A percentile compares a stretch with the other conserved stretches of the same genome.
phyloP scores from a whole-genome alignment of 2,113 vertebrate genomes.

The Antechinus stuartii region DNA sequence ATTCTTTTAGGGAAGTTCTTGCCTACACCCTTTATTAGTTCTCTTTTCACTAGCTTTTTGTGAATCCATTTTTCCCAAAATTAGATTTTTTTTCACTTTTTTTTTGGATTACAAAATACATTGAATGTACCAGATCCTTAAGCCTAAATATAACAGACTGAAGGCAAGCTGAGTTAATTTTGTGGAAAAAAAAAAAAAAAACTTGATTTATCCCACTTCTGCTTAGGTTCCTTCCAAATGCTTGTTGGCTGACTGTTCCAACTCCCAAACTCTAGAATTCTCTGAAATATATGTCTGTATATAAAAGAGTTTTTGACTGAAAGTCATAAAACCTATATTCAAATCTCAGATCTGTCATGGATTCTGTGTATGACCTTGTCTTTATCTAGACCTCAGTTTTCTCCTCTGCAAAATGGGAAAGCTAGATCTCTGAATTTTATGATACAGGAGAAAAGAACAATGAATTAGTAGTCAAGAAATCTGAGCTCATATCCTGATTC shows the following conservation, averaged over 20 bases:
- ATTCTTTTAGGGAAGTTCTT: background rate
- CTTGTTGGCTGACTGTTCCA: background rate
- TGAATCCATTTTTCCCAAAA: background rate
- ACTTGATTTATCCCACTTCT: background rate
- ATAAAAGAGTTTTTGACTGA: background rate
- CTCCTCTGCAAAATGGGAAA: background rate
- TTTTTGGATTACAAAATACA: background rate
- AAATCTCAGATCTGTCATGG: background rate
- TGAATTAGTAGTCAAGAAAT: background rate
- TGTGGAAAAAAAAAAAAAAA: background rate
- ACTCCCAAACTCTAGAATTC: background rate
- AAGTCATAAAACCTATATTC: no score
- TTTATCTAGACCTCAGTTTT: background rate
- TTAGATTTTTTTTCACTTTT: background rate
- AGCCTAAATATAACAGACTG: background rate
- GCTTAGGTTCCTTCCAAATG: background rate
- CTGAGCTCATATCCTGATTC: background rate
- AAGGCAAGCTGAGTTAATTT: background rate
- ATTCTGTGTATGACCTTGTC: background rate
- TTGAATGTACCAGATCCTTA: background rate
- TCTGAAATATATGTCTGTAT: background rate
- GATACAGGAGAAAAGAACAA: background rate
- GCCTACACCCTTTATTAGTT: background rate
- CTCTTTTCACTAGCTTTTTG: background rate
- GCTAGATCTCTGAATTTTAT: background rate